phyloP scores from a whole-genome alignment of 2,797 vertebrate species.

The Babyrousa celebensis region DNA sequence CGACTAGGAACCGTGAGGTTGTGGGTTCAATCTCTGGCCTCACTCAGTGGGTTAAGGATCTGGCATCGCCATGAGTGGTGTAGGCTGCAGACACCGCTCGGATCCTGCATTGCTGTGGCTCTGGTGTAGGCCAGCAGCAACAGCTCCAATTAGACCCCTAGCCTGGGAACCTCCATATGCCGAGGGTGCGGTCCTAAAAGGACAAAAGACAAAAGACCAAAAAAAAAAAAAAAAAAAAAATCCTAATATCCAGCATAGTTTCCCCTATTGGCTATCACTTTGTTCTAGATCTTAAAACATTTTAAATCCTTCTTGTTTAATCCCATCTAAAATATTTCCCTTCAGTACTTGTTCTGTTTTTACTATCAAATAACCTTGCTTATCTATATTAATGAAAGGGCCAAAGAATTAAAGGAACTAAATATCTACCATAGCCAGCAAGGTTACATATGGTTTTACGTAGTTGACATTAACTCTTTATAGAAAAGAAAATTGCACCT shows the following conservation, averaged over 20 bases:
- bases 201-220: too few species aligned
- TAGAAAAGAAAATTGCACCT: not conserved
- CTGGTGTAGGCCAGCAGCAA: too few species aligned
- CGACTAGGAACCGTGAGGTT: too few species aligned
- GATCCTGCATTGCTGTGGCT: too few species aligned
- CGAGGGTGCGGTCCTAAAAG: too few species aligned
- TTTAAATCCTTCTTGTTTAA: constrained; percentile 54
- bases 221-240: not conserved
- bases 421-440: not conserved
- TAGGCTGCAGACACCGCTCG: too few species aligned
- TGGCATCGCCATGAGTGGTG: too few species aligned
- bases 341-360: constrained; percentile 51
- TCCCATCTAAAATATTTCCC: constrained; percentile 41
- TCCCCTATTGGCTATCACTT: constrained; percentile 25
- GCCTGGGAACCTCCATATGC: too few species aligned
- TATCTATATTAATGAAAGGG: constrained; percentile 7
- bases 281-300: constrained; percentile 58
- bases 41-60: too few species aligned
- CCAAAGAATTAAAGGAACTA: constrained; percentile 1
- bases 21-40: too few species aligned
- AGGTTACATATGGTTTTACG: not conserved
- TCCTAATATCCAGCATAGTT: not conserved
- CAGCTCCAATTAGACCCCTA: too few species aligned
- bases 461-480: constrained; percentile 31
- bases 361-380: not conserved